phyloP scores from a whole-genome alignment of 2,888 invertebrate genomes.

The Pachymerium ferrugineum region DNA sequence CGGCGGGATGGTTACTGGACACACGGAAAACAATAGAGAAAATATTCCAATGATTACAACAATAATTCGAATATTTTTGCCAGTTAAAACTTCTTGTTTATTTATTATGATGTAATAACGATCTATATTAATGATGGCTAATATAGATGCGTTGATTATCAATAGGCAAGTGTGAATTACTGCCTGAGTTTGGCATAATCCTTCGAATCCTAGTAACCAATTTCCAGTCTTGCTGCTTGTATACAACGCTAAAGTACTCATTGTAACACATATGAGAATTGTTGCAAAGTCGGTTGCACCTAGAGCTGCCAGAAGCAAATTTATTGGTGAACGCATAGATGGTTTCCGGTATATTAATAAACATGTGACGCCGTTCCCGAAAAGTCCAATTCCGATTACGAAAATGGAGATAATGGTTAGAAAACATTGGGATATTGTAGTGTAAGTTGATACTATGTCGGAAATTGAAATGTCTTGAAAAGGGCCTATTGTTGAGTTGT shows the following conservation, averaged over 20 bases:
- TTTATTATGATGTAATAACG: slow-evolving; percentile 43
- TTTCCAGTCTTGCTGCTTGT: slow-evolving; percentile 37
- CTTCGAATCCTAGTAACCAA: neutral
- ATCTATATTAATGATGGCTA: slow-evolving; percentile 43
- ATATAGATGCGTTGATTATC: slow-evolving; percentile 40
- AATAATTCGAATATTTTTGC: slow-evolving; percentile 38
- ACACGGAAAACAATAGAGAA: slow-evolving; percentile 38
- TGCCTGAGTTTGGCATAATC: slow-evolving; percentile 38
- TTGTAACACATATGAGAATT: slow-evolving; percentile 40
- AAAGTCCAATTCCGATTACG: neutral
- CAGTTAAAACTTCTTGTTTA: slow-evolving; percentile 40
- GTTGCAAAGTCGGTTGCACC: slow-evolving; percentile 42
- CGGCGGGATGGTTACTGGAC: slow-evolving; percentile 32
- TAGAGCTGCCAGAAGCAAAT: slow-evolving; percentile 43
- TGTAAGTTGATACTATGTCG: too few relatives aligned
- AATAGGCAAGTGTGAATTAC: slow-evolving; percentile 40
- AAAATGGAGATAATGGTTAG: neutral
- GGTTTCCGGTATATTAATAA: slow-evolving; percentile 42
- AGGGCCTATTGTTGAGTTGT: too few relatives aligned
- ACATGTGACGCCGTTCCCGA: slow-evolving; percentile 42
- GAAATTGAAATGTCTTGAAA: too few relatives aligned
- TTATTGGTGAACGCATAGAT: slow-evolving; percentile 45
- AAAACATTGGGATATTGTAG: too few relatives aligned
- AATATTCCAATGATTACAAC: slow-evolving; percentile 39
- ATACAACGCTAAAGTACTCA: slow-evolving; percentile 39